Base-by-base conservation (phyloP, 2,113 vertebrate genomes). In the Tragelaphus scriptus region DNA sequence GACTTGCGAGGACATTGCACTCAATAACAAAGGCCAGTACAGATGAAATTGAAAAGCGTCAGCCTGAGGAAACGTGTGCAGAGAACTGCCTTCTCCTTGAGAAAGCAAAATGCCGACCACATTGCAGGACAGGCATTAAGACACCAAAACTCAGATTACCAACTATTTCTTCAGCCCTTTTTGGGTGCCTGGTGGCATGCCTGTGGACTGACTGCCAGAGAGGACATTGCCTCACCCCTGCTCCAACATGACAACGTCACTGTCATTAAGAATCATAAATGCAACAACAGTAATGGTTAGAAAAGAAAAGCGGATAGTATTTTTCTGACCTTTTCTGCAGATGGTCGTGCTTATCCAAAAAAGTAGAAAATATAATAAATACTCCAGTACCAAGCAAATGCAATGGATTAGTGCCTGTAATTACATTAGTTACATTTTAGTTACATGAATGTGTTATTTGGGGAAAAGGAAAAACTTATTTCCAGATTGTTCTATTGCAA, bases 111-210 rank as follows among this genome's bases (percentile, higher is more conserved):
- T 0, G 2, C 47, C 25, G 86, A 87, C 61, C 11, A 3, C 1
- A 2, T 32, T 9, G n/a, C 56, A 10, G 6, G 7, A 71, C 26
- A 25, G 10, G 13, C 49, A 21, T 13, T 7, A 26, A 65, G 55
- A 44, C 2, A 0, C 47, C 21, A 3, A 44, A 25, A 40, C 53
- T 51, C 25, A 2, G 49, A 7, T 55, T 5, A 36, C 36, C 30
- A 36, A 55, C 14, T 0, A 4, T 25, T 56, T 47, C n/a, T 32
- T 51, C 47, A 63, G 68, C 23, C 17, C 32, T 40, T 65, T 9
- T 13, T 1, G 0, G 6, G n/a, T 17, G 26, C 40, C 32, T 28
- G 8, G 85, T 5, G 28, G 28, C 23, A 9, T 2, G 9, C 12
- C 30, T 63, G 0, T 7, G n/a, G 26, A 23, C 0, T 44, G 71